Conservation (phyloP, 2,888 invertebrate genomes). For the Agriopis aurantiaria region DNA sequence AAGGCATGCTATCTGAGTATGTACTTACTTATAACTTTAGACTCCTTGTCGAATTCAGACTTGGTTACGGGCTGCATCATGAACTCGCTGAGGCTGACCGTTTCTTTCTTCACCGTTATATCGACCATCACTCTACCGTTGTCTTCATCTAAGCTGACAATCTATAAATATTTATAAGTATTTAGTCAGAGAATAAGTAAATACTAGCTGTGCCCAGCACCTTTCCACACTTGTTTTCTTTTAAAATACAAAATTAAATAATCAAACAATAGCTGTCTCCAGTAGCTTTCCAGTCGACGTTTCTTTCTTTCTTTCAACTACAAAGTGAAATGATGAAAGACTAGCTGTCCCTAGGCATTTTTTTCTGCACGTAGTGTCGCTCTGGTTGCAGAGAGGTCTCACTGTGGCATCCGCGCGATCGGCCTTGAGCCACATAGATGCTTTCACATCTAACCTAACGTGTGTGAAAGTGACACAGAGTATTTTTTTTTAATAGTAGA, state of each 20-base stretch:
- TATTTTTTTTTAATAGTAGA: no score
- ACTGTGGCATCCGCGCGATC: no score
- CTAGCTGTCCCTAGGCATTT: no score
- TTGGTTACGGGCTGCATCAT: constrained; percentile 92
- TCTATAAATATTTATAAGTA: constrained; percentile 67
- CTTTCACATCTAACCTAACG: no score
- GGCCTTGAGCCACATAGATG: no score
- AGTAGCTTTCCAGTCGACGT: neutral
- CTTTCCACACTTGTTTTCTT: neutral
- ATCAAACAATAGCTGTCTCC: neutral
- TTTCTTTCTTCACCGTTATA: constrained; percentile 89
- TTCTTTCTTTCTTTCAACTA: no score
- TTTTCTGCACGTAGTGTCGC: no score
- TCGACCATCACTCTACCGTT: constrained; percentile 92
- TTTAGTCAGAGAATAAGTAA: neutral
- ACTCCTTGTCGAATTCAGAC: constrained; percentile 92
- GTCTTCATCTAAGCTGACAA: constrained; percentile 94
- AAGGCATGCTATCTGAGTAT: neutral
- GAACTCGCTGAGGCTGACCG: constrained; percentile 91
- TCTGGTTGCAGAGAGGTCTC: no score
- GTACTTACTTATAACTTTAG: constrained; percentile 94
- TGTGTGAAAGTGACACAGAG: no score
- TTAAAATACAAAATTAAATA: no score
- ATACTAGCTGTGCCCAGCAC: neutral
- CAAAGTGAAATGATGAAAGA: no score